Base-by-base conservation (phyloP, 2,113 vertebrate genomes). In the Scophthalmus maximus region DNA sequence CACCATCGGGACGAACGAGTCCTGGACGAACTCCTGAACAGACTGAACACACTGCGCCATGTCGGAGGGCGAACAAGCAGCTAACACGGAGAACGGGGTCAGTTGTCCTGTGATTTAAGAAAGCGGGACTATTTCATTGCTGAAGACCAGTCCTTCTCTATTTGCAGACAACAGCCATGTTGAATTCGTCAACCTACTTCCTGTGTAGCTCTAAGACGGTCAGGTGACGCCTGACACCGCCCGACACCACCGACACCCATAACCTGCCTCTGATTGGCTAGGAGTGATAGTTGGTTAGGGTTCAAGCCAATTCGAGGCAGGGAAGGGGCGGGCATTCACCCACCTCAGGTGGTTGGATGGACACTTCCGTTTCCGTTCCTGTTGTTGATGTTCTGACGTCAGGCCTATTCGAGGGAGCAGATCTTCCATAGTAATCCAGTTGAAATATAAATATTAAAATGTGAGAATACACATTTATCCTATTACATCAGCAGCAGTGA, bases 41-140 rank as follows among this genome's bases (percentile, higher is more conserved):
- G 96, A 96, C 85, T 98, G 96, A 20, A 96, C 94, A 60, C 97
- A 97, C 88, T 97, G 96, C 75, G 97, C 97, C 97, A 98, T 99
- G 59, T 76, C 86, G 72, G 65, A 59, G 22, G 6, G 46, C 6
- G 38, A 44, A 25, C 27, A 8, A 38, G 3, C 61, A 47, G 9
- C 15, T 17, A 40, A 60, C 32, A 58, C 70, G 68, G 50, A 5
- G 15, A 72, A 56, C 26, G 4, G 34, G 26, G 18, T 50, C 42
- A 40, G 32, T 5, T 52, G 14, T 18, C 20, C 26, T 38, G 11
- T 17, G 27, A 11, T 32, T 46, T 10, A 47, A 36, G 26, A 26
- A 47, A 51, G n/a, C 36, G 30, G 23, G 44, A 62, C 61, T 46
- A 71, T 63, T 75, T 73, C 60, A 79, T 83, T 83, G 71, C 83